Conservation (phyloP, 2,888 invertebrate species). For the Apantesis nais region DNA sequence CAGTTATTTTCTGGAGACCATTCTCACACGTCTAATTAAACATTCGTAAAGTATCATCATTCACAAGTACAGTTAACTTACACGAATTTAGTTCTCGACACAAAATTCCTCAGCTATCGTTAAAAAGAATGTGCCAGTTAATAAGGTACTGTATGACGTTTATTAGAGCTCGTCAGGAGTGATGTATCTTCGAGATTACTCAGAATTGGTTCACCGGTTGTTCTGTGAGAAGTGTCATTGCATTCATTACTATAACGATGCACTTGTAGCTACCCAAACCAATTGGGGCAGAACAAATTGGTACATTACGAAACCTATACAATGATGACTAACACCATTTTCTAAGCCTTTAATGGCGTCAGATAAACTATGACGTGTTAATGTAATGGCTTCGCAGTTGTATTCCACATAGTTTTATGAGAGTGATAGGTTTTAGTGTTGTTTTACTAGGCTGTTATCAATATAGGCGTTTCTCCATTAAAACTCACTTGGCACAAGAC, state of each 20-base stretch:
- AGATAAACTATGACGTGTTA: conserved; percentile 24
- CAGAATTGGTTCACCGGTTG: conserved; percentile 50
- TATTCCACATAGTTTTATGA: conserved; percentile 18
- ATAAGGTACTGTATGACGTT: conserved; percentile 64
- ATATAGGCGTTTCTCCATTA: conserved; percentile 1
- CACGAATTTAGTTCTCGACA: conserved; percentile 34
- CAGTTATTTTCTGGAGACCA: conserved; percentile 23
- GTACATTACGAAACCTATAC: conserved; percentile 41
- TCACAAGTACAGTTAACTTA: conserved; percentile 38
- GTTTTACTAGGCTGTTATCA: conserved; percentile 5
- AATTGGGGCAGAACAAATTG: conserved; percentile 58
- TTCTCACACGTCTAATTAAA: conserved; percentile 44
- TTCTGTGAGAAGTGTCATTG: conserved; percentile 51
- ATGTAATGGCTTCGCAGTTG: conserved; percentile 17
- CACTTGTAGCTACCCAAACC: conserved; percentile 35
- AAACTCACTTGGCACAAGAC: neutral
- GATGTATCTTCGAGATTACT: conserved; percentile 61
- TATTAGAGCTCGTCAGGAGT: conserved; percentile 58
- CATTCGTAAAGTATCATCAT: conserved; percentile 38
- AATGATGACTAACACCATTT: conserved; percentile 42
- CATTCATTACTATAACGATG: conserved; percentile 49
- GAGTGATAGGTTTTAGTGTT: conserved; percentile 15
- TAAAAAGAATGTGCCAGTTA: conserved; percentile 55
- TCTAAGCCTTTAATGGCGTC: conserved; percentile 28
- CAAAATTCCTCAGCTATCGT: conserved; percentile 48